phyloP scores from a whole-genome alignment of 2,888 invertebrate genomes.

The Flabesymbios commensalis region DNA sequence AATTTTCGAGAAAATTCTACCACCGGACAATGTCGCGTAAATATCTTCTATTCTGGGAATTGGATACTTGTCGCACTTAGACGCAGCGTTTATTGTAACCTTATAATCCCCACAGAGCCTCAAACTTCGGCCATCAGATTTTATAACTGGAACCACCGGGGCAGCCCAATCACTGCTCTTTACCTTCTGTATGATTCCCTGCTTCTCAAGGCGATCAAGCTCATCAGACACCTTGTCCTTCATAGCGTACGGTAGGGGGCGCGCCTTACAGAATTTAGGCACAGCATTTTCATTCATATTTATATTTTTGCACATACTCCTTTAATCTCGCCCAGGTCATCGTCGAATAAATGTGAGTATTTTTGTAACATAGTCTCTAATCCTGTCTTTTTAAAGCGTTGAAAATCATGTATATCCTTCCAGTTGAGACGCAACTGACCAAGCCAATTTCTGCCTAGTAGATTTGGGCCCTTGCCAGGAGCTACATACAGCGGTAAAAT shows the following conservation, averaged over 20 bases:
- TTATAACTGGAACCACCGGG: slow-evolving; percentile 29
- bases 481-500: not conserved
- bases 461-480: not conserved
- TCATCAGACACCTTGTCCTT: slow-evolving; percentile 1
- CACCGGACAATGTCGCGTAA: slow-evolving; percentile 20
- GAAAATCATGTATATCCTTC: not conserved
- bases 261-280: slow-evolving; percentile 34
- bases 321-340: slow-evolving; percentile 8
- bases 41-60: slow-evolving; percentile 25
- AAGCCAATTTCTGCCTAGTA: slow-evolving; percentile 1
- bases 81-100: slow-evolving; percentile 21
- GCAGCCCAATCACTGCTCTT: slow-evolving; percentile 26
- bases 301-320: slow-evolving; percentile 9
- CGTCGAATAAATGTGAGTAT: slow-evolving; percentile 9
- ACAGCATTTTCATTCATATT: slow-evolving; percentile 14
- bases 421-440: not conserved
- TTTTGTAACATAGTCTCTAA: not conserved
- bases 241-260: slow-evolving; percentile 31
- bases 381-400: not conserved
- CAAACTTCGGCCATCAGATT: slow-evolving; percentile 13
- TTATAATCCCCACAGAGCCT: slow-evolving; percentile 31
- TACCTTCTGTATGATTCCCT: slow-evolving; percentile 12
- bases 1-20: slow-evolving; percentile 26
- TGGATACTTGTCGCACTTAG: slow-evolving; percentile 22
- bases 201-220: slow-evolving; percentile 11